Percentiles rank a stretch among this genome's conserved stretches.
These are phyloP conservation scores for Oxygymnocypris stewartii DNA, from an alignment of 2,113 vertebrate genomes.

Conservation along the genomic window DNA sequence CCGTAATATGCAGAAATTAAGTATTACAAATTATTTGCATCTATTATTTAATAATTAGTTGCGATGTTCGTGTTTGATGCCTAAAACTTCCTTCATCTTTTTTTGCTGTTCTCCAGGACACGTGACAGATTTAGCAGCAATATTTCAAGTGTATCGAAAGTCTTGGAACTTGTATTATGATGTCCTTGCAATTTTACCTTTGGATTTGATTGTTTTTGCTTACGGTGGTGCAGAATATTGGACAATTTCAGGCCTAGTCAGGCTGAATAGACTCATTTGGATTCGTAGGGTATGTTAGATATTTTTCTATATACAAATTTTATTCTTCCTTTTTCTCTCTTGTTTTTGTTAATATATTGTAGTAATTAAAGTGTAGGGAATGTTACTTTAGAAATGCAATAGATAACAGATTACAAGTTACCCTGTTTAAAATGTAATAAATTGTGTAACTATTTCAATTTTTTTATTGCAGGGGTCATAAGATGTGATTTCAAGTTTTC, in stretches of 20 bases:
- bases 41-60: not conserved
- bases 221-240: not conserved
- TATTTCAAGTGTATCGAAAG: slow-evolving; percentile 34
- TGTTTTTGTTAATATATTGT: not conserved
- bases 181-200: slow-evolving; percentile 44
- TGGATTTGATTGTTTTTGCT: slow-evolving; percentile 29
- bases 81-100: not conserved
- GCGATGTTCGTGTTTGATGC: not conserved
- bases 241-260: slow-evolving; percentile 19
- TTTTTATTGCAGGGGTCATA: too few species aligned
- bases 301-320: not conserved
- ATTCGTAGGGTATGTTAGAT: slow-evolving; percentile 44
- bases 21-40: not conserved
- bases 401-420: too few species aligned
- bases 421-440: too few species aligned
- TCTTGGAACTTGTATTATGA: slow-evolving; percentile 51
- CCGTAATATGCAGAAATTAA: not conserved
- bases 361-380: too few species aligned
- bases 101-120: slow-evolving; percentile 33
- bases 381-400: too few species aligned
- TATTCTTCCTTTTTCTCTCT: not conserved
- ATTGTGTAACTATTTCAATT: too few species aligned
- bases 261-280: slow-evolving; percentile 46
- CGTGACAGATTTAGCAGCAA: slow-evolving; percentile 11
- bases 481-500: too few species aligned